These are phyloP conservation scores for Lindbergichthys nudifrons DNA, from an alignment of 2,797 vertebrate species.

Conservation along the genomic window DNA sequence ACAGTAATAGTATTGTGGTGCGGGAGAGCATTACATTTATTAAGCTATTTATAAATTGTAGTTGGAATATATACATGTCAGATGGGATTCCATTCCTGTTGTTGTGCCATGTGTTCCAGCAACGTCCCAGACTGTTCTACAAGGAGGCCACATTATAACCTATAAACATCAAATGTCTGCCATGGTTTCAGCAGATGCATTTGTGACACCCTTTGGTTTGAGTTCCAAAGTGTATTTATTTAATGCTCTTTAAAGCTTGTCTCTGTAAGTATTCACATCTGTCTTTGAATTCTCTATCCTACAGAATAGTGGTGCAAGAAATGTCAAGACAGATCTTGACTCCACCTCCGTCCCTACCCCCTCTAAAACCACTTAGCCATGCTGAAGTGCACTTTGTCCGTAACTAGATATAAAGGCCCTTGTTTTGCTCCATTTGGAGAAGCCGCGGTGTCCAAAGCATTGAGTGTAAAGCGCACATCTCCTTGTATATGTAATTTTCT, in stretches of 20 bases:
- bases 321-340: slow-evolving; percentile 84
- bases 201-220: slow-evolving; percentile 80
- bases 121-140: slow-evolving; percentile 60
- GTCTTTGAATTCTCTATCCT: slow-evolving; percentile 76
- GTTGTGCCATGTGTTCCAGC: slow-evolving; percentile 75
- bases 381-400: slow-evolving; percentile 80
- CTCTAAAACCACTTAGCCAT: slow-evolving; percentile 83
- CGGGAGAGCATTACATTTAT: slow-evolving; percentile 76
- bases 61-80: slow-evolving; percentile 79
- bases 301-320: slow-evolving; percentile 73
- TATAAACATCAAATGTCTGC: slow-evolving; percentile 81
- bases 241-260: slow-evolving; percentile 88
- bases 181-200: slow-evolving; percentile 66
- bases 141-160: slow-evolving; percentile 80
- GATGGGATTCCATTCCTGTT: slow-evolving; percentile 72
- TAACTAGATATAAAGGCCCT: slow-evolving; percentile 79
- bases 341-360: slow-evolving; percentile 69
- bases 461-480: slow-evolving; percentile 83
- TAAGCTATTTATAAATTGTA: slow-evolving; percentile 82
- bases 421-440: slow-evolving; percentile 80
- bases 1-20: slow-evolving; percentile 65
- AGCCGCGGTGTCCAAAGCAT: slow-evolving; percentile 78
- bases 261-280: slow-evolving; percentile 77
- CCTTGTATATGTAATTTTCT: slow-evolving; percentile 83
- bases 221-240: slow-evolving; percentile 84